phyloP scores from a whole-genome alignment of 2,113 vertebrate genomes.

The Sterna hirundo region DNA sequence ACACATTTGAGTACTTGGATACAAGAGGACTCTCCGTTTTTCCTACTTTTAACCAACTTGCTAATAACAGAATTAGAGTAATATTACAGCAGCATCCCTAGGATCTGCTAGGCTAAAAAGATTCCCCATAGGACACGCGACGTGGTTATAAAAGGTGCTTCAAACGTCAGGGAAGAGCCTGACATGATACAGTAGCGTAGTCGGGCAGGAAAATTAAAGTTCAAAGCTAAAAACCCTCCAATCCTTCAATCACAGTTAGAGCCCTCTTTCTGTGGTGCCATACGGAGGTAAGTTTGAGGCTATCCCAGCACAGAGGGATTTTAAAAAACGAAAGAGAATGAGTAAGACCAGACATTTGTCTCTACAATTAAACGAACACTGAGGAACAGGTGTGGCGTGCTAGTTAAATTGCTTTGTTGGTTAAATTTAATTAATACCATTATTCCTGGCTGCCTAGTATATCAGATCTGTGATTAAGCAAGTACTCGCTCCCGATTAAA shows the following conservation, averaged over 20 bases:
- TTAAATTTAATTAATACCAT: neutral
- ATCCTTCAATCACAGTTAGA: neutral
- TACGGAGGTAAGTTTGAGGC: fast-evolving
- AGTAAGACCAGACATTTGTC: neutral
- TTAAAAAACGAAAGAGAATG: neutral
- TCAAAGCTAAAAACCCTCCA: neutral
- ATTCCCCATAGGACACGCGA: neutral
- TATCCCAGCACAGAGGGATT: neutral
- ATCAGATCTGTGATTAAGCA: neutral
- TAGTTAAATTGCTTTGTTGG: neutral
- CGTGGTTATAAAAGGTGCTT: neutral
- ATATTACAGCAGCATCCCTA: neutral
- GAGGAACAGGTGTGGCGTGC: neutral
- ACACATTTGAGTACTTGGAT: neutral
- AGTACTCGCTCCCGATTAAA: neutral
- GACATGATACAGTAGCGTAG: neutral
- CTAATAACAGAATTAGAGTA: neutral
- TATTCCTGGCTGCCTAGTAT: neutral
- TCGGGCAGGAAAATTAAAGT: neutral
- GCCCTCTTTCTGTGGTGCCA: neutral
- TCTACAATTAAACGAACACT: neutral
- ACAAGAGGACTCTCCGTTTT: neutral
- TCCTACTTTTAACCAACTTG: neutral
- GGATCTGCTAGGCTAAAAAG: neutral
- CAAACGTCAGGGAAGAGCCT: neutral